Evolutionary conservation across 2,113 vertebrate genomes (phyloP).

Genomic region (Toxotes chatareus): DNA sequence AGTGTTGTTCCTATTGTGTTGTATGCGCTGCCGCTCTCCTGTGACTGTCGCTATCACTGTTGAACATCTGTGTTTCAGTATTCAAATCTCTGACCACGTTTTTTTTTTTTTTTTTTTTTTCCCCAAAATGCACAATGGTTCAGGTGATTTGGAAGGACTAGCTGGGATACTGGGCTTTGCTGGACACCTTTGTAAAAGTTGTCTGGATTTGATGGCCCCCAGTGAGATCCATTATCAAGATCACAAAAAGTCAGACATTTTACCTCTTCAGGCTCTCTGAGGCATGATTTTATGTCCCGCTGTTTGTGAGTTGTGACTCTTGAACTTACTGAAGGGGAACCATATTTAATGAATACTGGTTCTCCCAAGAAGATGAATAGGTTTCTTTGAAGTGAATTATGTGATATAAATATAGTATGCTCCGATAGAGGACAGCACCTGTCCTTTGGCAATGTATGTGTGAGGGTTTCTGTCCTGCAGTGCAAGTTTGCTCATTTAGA

Average conservation of each 20-base stretch:
- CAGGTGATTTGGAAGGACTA: slow-evolving; percentile 33
- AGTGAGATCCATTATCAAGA: slow-evolving; percentile 54
- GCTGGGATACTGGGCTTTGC: slow-evolving; percentile 31
- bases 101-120: too few relatives aligned
- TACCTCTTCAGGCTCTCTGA: slow-evolving; percentile 47
- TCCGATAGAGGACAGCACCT: slow-evolving; percentile 26
- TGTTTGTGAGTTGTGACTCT: slow-evolving; percentile 62
- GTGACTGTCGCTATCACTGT: slow-evolving; percentile 35
- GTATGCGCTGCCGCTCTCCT: slow-evolving; percentile 3
- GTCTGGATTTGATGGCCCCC: slow-evolving; percentile 55
- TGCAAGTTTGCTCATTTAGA: slow-evolving; percentile 13
- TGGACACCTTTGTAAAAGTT: slow-evolving; percentile 57
- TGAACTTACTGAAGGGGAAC: slow-evolving; percentile 53
- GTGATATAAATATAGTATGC: slow-evolving; percentile 39
- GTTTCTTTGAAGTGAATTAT: slow-evolving; percentile 35
- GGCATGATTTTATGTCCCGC: slow-evolving; percentile 52
- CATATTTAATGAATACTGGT: slow-evolving; percentile 56
- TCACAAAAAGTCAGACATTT: slow-evolving; percentile 60
- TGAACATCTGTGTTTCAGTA: slow-evolving; percentile 46
- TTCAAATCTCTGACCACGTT: slow-evolving; percentile 33
- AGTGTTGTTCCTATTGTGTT: slow-evolving; percentile 2
- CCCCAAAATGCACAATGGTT: slow-evolving; percentile 20
- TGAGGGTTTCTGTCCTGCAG: not conserved
- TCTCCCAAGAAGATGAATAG: slow-evolving; percentile 28
- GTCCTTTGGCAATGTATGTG: slow-evolving; percentile 21